phyloP scores from a whole-genome alignment of 2,888 invertebrate genomes.

The Cheilosia variabilis region DNA sequence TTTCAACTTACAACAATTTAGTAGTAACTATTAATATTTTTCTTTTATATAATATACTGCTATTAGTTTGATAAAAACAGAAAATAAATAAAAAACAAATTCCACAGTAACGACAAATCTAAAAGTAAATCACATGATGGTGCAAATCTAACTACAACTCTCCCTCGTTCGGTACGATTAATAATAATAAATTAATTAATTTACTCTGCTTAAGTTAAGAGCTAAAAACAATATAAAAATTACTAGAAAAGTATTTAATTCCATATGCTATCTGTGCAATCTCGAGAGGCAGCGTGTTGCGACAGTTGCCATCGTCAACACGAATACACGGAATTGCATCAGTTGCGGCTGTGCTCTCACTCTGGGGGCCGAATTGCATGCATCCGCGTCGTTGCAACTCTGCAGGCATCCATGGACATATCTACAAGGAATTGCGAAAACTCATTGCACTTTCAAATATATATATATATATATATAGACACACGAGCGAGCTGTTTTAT shows the following conservation, averaged over 20 bases:
- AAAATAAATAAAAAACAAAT: conserved; percentile 4
- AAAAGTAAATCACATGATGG: conserved; percentile 80
- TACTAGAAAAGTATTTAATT: conserved; percentile 37
- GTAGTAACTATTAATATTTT: conserved; percentile 25
- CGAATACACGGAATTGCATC: conserved; percentile 60
- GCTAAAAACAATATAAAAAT: conserved; percentile 16
- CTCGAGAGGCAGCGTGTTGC: conserved; percentile 51
- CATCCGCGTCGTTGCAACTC: conserved; percentile 96
- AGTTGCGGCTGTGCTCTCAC: conserved; percentile 64
- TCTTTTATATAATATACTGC: not conserved
- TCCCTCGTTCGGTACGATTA: not conserved
- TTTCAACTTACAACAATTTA: conserved; percentile 33
- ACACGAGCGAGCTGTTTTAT: not conserved
- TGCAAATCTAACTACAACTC: conserved; percentile 63
- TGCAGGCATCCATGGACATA: conserved; percentile 97
- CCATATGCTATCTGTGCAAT: conserved; percentile 70
- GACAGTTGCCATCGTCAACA: conserved; percentile 62
- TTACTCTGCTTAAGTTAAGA: conserved; percentile 29
- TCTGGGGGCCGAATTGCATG: conserved; percentile 87
- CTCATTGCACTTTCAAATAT: conserved; percentile 58
- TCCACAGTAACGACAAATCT: conserved; percentile 56
- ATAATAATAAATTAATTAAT: conserved; percentile 14
- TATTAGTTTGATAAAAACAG: not conserved
- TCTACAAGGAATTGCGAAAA: conserved; percentile 83
- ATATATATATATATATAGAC: too few species aligned